Evolutionary conservation across 2,113 vertebrate species (phyloP).

Genomic region (Echinops telfairi): DNA sequence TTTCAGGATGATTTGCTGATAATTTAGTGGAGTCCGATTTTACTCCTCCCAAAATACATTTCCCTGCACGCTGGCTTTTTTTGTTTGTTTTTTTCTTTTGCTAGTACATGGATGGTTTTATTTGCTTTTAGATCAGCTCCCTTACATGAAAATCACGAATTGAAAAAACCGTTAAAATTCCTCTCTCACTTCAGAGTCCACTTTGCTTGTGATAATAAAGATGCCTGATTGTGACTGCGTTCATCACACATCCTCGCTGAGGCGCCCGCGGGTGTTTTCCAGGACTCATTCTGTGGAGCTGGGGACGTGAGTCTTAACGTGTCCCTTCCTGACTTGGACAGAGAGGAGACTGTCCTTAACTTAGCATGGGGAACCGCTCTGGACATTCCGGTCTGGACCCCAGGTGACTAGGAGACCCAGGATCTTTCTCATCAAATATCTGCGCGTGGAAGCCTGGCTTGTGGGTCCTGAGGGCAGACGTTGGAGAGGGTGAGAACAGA

Average conservation of each 20-base stretch:
- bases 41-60: slow-evolving; percentile 34
- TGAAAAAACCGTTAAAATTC: slow-evolving; percentile 69
- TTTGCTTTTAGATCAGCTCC: slow-evolving; percentile 69
- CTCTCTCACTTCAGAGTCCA: slow-evolving; percentile 59
- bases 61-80: neutral
- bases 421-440: neutral
- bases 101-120: slow-evolving; percentile 46
- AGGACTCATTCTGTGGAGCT: slow-evolving; percentile 27
- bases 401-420: rapidly evolving
- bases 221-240: slow-evolving; percentile 48
- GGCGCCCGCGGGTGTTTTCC: slow-evolving; percentile 10
- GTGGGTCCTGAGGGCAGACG: neutral
- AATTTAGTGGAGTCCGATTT: slow-evolving; percentile 31
- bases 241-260: neutral
- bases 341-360: neutral
- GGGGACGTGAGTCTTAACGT: neutral
- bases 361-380: neutral
- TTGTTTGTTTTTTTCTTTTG: neutral
- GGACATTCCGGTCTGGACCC: neutral
- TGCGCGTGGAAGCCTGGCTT: neutral
- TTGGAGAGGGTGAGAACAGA: neutral
- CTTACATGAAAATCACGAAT: slow-evolving; percentile 52
- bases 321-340: neutral
- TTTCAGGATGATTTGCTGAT: slow-evolving; percentile 38
- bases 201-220: slow-evolving; percentile 71